A percentile compares a stretch with the other conserved stretches of the same genome.
Conservation (phyloP, 2,797 vertebrate genomes). For the Myotis vivesi region DNA sequence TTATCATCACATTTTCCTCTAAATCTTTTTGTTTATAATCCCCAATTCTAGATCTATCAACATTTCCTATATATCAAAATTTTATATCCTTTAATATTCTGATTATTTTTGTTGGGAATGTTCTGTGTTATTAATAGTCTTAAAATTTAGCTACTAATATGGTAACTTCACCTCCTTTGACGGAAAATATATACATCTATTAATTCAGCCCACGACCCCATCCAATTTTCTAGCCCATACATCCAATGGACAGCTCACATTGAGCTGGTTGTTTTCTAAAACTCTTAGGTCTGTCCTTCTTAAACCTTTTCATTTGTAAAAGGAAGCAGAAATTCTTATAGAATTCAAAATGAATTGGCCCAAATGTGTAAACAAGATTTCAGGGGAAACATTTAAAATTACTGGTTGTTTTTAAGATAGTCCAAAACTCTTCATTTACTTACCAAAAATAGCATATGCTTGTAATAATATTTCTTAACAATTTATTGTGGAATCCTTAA, state of each 20-base stretch:
- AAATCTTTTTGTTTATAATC: background rate
- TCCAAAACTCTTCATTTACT: background rate
- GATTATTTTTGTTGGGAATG: background rate
- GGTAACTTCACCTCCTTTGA: background rate
- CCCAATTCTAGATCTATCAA: background rate
- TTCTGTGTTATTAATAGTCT: background rate
- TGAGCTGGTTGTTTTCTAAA: background rate
- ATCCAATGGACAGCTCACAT: background rate
- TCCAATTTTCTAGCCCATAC: background rate
- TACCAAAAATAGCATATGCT: background rate
- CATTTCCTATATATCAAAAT: background rate
- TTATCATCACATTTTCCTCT: background rate
- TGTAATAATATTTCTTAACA: background rate
- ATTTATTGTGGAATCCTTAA: background rate
- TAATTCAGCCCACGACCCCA: background rate
- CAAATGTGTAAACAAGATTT: background rate
- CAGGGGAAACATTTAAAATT: background rate
- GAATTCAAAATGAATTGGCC: background rate
- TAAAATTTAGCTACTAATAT: background rate
- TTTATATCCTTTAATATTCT: constrained; percentile 20
- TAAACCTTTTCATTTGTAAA: background rate
- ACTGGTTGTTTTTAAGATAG: background rate
- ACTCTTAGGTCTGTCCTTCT: background rate
- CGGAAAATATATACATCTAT: background rate
- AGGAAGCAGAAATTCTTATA: background rate